Evolutionary conservation across 2,113 vertebrate genomes (phyloP).

Genomic region (Heptranchias perlo): DNA sequence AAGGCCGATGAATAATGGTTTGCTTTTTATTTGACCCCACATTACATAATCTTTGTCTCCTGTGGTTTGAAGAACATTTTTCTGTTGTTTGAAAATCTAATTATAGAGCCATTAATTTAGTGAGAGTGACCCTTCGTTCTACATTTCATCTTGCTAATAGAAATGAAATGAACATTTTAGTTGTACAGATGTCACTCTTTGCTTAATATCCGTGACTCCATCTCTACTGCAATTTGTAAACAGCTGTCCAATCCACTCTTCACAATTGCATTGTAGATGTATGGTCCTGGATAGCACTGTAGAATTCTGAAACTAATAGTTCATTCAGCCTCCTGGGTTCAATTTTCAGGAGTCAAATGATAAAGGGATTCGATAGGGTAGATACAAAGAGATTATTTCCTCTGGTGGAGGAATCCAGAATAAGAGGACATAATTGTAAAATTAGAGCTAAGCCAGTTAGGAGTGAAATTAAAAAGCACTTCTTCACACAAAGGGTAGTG

Average conservation of each 20-base stretch:
- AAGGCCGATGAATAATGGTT: slow-evolving; percentile 24
- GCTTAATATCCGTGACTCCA: background rate
- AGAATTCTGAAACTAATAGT: background rate
- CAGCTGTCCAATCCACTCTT: background rate
- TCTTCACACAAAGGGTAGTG: no score
- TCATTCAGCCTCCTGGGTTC: background rate
- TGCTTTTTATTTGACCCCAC: background rate
- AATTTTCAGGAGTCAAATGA: background rate
- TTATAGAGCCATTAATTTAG: background rate
- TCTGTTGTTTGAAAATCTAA: background rate
- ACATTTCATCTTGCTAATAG: background rate
- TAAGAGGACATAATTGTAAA: background rate
- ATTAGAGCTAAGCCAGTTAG: background rate
- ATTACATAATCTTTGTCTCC: background rate
- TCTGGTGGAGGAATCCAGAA: background rate
- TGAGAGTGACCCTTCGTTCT: background rate
- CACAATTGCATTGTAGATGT: background rate
- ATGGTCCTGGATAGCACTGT: background rate
- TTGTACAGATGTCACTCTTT: background rate
- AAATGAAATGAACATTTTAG: background rate
- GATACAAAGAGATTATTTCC: background rate
- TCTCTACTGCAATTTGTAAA: background rate
- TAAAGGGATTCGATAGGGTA: background rate
- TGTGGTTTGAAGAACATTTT: background rate
- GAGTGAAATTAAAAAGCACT: background rate